A percentile compares a stretch with the other conserved stretches of the same genome.
Conservation (phyloP, 37 sponge, comb jelly and placozoan genomes). For the Spongilla lacustris region DNA sequence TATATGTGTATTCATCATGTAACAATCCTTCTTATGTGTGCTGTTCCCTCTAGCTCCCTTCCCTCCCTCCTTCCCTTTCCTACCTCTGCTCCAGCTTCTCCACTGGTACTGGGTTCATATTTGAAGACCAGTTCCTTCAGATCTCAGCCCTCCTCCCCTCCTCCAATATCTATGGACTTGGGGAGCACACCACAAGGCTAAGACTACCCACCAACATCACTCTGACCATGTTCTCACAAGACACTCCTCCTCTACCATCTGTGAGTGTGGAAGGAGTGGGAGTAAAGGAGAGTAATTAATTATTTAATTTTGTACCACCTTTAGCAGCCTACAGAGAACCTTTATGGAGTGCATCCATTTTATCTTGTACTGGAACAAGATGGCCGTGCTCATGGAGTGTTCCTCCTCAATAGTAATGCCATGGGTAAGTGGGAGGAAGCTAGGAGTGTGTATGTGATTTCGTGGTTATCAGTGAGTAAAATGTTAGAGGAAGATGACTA, state of each 20-base stretch:
- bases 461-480: too few relatives aligned
- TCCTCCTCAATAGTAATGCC: slow-evolving; percentile 87
- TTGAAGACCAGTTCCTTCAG: slow-evolving; percentile 76
- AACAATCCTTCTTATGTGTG: too few relatives aligned
- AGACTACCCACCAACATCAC: slow-evolving; percentile 33
- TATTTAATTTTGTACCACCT: neutral
- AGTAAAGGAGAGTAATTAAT: too few relatives aligned
- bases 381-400: slow-evolving; percentile 70
- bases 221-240: slow-evolving; percentile 68
- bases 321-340: slow-evolving; percentile 44
- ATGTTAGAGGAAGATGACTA: too few relatives aligned
- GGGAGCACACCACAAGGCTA: slow-evolving; percentile 58
- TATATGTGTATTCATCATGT: too few relatives aligned
- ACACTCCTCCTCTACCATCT: slow-evolving; percentile 30
- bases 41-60: too few relatives aligned
- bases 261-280: too few relatives aligned
- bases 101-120: slow-evolving; percentile 40
- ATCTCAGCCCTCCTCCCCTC: slow-evolving; percentile 61
- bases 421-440: slow-evolving; percentile 60
- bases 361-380: slow-evolving; percentile 65
- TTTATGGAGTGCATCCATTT: slow-evolving; percentile 90
- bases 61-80: too few relatives aligned
- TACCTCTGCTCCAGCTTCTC: slow-evolving; percentile 13
- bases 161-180: slow-evolving; percentile 68
- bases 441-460: too few relatives aligned